Evolutionary conservation across 2,888 invertebrate species (phyloP), one percentile per base, ranked within the genome.

Genomic region (Caenorhabditis sp.): DNA sequence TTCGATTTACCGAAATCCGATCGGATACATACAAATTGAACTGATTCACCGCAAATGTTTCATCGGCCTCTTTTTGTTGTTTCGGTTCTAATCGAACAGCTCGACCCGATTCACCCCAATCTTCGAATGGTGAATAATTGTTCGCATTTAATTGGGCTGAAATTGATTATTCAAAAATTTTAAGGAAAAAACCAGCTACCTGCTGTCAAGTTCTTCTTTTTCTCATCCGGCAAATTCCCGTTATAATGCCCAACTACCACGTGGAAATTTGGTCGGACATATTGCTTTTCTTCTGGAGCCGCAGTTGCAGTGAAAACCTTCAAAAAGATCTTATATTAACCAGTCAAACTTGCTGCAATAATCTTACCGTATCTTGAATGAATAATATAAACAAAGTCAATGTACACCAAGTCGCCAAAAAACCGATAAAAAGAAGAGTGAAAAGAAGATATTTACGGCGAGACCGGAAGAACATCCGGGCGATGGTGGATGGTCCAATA

Each of bases 1-100:
- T 68, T 61, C 88, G 78, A 66, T 84, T 83, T 8, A 88, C 62
- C 2, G 86, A 78, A 5, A 88, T 85, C 92, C 94, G 93, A 89
- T 99, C 97, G 89, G 95, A 96, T 83, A 97, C 97, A 89, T 97
- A 90, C 83, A 99, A 91, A 90, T 99, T 99, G 90, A 99, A 99
- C 91, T 99, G 70, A 90, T 99, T 99, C 87, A 97, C 92, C 89
- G 95, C 95, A 90, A 99, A 99, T 89, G 94, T 93, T 86, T 96
- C 95, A 89, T 95, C 93, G 91, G 95, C 94, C 67, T 93, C 38
- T 69, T 92, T 92, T 88, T 95, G 94, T 88, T 94, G 92, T 64
- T 94, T 93, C 25, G 92, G 90, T 23, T 95, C 93, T 87, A 97
- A 93, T 85, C 92, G 92, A 21, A 99, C 97, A n/a, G 95, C 92